Conservation (phyloP, 2,797 vertebrate genomes). For the Podarcis siculus region DNA sequence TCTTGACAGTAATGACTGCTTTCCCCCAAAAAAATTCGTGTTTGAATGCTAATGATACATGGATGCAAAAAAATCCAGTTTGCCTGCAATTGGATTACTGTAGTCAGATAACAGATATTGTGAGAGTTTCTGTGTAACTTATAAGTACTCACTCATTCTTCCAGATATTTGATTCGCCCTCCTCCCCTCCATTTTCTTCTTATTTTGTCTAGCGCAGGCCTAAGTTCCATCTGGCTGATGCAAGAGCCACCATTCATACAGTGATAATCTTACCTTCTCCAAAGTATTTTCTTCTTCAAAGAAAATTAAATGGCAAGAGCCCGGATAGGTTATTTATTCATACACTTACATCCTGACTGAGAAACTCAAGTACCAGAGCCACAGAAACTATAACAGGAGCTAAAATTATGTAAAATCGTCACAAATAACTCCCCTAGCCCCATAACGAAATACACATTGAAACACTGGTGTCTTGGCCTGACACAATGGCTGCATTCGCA, state of each 20-base stretch:
- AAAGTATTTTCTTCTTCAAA: not conserved
- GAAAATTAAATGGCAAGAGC: not conserved
- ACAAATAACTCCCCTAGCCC: no score
- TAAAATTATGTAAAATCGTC: no score
- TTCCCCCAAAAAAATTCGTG: conserved; percentile 51
- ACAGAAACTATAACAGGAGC: no score
- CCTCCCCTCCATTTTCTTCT: conserved; percentile 28
- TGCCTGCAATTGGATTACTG: conserved; percentile 57
- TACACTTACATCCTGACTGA: no score
- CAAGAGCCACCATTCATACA: conserved; percentile 59
- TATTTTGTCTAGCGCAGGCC: conserved; percentile 67
- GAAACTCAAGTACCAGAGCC: no score
- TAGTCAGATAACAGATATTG: conserved; percentile 52
- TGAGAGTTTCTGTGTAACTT: conserved; percentile 37
- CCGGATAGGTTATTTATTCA: no score
- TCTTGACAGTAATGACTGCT: conserved; percentile 30
- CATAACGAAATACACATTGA: no score
- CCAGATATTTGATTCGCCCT: not conserved
- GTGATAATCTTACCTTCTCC: conserved; percentile 60
- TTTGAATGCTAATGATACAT: conserved; percentile 54
- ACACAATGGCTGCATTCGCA: no score
- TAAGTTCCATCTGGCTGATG: conserved; percentile 65
- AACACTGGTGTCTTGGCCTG: no score
- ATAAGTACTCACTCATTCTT: conserved; percentile 5
- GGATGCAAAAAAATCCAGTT: conserved; percentile 51